Evolutionary conservation across 2,113 vertebrate genomes (phyloP), one percentile per base, ranked within the genome.

Genomic region (Vanacampus margaritifer): DNA sequence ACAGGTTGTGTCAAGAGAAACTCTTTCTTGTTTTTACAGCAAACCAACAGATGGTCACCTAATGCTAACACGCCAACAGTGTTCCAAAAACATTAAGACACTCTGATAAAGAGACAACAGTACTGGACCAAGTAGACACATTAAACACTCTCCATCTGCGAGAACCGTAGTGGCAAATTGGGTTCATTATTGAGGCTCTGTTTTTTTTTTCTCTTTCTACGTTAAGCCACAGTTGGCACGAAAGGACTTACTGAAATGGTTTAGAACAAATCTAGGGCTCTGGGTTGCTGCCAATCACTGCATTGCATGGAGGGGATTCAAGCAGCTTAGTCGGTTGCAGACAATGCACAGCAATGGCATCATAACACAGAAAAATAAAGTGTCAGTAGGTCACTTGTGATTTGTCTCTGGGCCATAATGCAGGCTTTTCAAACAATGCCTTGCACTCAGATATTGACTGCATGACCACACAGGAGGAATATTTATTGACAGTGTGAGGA

Each of bases 271-370:
- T 86, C 81, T 73, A 80, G 83, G 75, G 28, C 72, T 83, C 75
- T 86, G 87, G 80, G 69, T 56, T 57, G 56, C 8, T 65, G 81
- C 87, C 88, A 87, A 78, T 72, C 53, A 64, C 48, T 19, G 60
- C 69, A 70, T 77, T 65, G 71, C 79, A 73, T 36, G 43, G 73
- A 68, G 71, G 64, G 77, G 74, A 74, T 74, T 81, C 72, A 76
- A 83, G 82, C 80, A 63, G 83, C 86, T 89, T 87, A 87, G 84
- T 79, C 69, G 75, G 80, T 67, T 62, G 73, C 64, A 78, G 64
- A 89, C 87, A 90, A 90, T 88, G 75, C 75, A 67, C 68, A 73
- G 74, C 73, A n/a, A 78, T 82, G 63, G 65, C 79, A 80, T 85
- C 77, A 39, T 83, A 80, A 84, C 83, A 87, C 76, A 77, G 68